A percentile compares a stretch with the other conserved stretches of the same genome.
phyloP scores from a whole-genome alignment of 2,797 vertebrate genomes.

The Threskiornis aethiopicus region DNA sequence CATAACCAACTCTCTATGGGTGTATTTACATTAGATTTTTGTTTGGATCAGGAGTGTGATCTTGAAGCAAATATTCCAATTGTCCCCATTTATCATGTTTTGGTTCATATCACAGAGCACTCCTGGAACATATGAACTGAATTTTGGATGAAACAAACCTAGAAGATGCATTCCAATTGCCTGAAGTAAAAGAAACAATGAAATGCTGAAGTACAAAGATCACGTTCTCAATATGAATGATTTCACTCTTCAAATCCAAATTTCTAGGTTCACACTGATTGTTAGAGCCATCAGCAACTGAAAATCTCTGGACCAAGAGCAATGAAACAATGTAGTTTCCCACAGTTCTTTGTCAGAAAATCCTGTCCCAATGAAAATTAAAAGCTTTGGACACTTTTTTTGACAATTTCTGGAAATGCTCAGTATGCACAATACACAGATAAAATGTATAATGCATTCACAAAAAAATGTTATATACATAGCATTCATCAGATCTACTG shows the following conservation, averaged over 20 bases:
- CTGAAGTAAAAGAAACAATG: background rate
- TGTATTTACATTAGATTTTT: background rate
- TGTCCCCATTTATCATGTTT: background rate
- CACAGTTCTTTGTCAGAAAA: background rate
- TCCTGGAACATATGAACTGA: background rate
- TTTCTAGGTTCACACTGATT: background rate
- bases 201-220: background rate
- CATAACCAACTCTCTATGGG: background rate
- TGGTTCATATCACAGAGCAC: background rate
- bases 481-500: background rate
- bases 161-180: background rate
- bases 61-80: background rate
- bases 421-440: background rate
- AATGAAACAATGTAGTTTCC: background rate
- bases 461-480: background rate
- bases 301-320: background rate
- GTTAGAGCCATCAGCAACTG: background rate
- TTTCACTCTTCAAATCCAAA: background rate
- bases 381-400: background rate
- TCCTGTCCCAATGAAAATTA: background rate
- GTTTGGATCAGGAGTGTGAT: background rate
- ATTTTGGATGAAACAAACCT: background rate
- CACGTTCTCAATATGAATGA: background rate
- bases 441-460: background rate
- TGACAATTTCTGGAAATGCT: background rate